Evolutionary conservation across 2,113 vertebrate genomes (phyloP), one percentile per base, ranked within the genome.

Genomic region (Choloepus hoffmanni): DNA sequence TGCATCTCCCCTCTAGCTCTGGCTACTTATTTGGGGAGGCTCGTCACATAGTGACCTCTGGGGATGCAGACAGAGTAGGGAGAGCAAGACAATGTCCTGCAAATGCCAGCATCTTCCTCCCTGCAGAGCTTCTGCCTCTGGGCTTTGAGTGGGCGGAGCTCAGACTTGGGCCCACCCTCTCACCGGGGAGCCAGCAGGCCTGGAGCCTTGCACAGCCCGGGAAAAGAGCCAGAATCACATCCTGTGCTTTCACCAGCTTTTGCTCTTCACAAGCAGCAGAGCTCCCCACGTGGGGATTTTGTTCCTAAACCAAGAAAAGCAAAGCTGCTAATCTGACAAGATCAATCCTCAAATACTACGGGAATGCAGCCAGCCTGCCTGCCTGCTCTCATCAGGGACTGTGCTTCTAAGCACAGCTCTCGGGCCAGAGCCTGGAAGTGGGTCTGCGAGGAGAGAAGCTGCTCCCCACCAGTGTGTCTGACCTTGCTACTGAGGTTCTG

Each of bases 231-330:
- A 89, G 78, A 72, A 90, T 88, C 81, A 88, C 1, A 12, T 92
- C 85, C 72, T 60, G 28, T 53, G 85, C 73, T 96, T 96, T 96
- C 85, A 89, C 40, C 67, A 92, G 88, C 77, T 74, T 65, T 72
- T 60, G 76, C 81, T 95, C 65, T 65, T 94, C 68, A 58, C 5
- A 33, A 68, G 92, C 55, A 48, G 67, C 72, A 70, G 30, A 60
- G 91, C 85, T 96, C 86, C 89, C 96, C 93, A 93, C 10, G 55
- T 96, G 96, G 95, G 95, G 78, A 93, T 93, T 93, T 93, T 96
- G 96, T 96, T 96, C 89, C 94, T 95, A 74, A 97, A 97, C 95
- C 95, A 97, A 97, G 79, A 95, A 95, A 98, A 98, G 95, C 95
- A 96, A 96, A 96, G 95, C 92, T 92, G 93, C 83, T 98, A 95